Conservation (phyloP, 2,797 vertebrate genomes). For the Sebastes reedi region DNA sequence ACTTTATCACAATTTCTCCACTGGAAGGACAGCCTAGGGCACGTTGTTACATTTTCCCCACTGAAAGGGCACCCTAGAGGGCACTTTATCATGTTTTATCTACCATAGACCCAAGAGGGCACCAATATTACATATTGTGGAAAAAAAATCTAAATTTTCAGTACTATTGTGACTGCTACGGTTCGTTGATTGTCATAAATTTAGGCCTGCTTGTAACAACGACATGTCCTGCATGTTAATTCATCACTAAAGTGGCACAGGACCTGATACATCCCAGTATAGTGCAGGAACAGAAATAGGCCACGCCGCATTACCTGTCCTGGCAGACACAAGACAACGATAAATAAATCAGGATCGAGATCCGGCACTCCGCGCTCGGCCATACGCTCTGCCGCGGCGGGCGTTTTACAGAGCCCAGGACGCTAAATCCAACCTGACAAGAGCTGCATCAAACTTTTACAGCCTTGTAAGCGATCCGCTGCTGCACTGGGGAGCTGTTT, state of each 20-base stretch:
- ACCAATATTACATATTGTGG: not conserved
- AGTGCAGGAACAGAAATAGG: conserved; percentile 15
- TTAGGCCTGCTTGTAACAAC: not conserved
- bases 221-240: not conserved
- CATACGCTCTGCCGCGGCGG: conserved; percentile 22
- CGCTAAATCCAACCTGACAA: conserved; percentile 73
- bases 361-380: conserved; percentile 23
- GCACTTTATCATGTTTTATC: too few relatives aligned
- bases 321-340: conserved; percentile 36
- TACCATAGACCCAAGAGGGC: too few relatives aligned
- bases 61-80: too few relatives aligned
- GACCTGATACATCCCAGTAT: not conserved
- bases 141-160: not conserved
- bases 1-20: too few relatives aligned
- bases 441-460: conserved; percentile 74
- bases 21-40: too few relatives aligned
- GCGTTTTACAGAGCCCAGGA: conserved; percentile 53
- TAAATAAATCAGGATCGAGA: conserved; percentile 73
- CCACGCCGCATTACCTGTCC: not conserved
- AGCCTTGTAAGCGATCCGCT: conserved; percentile 68
- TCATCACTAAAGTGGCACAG: not conserved
- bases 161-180: not conserved
- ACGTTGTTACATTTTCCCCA: too few relatives aligned
- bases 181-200: not conserved
- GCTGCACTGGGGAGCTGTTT: conserved; percentile 56